Evolutionary conservation across 64 coral and sea anemone species (phyloP).

Genomic region (Montipora foliosa): DNA sequence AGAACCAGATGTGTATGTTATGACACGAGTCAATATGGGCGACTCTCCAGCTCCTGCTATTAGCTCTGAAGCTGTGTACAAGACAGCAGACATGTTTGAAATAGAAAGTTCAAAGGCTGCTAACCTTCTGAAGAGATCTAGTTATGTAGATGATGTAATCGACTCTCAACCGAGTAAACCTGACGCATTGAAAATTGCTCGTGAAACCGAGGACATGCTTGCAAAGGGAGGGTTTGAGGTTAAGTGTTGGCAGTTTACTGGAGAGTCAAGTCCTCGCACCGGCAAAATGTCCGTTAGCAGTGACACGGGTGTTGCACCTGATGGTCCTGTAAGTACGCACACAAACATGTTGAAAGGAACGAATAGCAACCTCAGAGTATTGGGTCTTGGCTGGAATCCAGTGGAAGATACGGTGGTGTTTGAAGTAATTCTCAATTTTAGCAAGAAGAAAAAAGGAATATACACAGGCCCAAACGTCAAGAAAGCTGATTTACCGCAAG

Average conservation of each 20-base stretch:
- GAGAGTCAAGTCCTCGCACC: constrained; percentile 45
- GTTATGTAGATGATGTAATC: constrained; percentile 72
- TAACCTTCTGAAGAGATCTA: constrained; percentile 58
- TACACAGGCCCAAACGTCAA: constrained; percentile 50
- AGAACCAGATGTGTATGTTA: constrained; percentile 63
- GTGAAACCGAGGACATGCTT: constrained; percentile 62
- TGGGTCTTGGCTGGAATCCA: constrained; percentile 73
- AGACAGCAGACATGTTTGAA: constrained; percentile 65
- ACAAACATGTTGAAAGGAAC: constrained; percentile 74
- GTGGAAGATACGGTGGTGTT: constrained; percentile 69
- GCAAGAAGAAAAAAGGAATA: constrained; percentile 18
- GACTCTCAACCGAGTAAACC: constrained; percentile 35
- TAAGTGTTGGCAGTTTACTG: constrained; percentile 79
- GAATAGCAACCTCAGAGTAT: constrained; percentile 48
- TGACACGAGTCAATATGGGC: constrained; percentile 13
- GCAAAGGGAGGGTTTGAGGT: constrained; percentile 71
- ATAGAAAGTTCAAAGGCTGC: constrained; percentile 50
- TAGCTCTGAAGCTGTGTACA: constrained; percentile 76
- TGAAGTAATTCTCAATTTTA: constrained; percentile 40
- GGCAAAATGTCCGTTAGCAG: background rate
- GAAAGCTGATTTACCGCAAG: constrained; percentile 55
- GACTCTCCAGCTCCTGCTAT: constrained; percentile 21
- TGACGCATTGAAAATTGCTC: constrained; percentile 46
- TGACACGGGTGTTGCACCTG: background rate
- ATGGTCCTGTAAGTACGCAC: background rate